Base-by-base conservation (phyloP, 2,888 invertebrate genomes). In the Nemotelus nigrinus region DNA sequence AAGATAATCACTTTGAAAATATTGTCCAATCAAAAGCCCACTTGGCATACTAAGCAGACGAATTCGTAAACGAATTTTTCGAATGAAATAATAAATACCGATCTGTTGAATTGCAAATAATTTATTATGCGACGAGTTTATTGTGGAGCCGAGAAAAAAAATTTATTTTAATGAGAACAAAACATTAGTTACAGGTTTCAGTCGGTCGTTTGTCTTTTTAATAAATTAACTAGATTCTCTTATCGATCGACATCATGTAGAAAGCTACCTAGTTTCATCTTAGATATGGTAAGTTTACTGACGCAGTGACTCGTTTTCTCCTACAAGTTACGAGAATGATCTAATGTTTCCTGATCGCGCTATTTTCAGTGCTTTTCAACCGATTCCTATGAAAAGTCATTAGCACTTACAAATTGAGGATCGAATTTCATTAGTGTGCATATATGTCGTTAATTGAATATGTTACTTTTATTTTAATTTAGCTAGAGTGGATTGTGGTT, bases 161-260 rank as follows among this genome's bases (percentile, higher is more conserved):
- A 45, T 50, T 25, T 25, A 25, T 68, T 68, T 48, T 68, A 68
- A 68, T 68, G 67, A 68, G 67, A 39, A 39, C 50, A 47, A 45
- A 44, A 60, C 60, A 25, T 60, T 60, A 60, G 60, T 60, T 60
- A 39, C 60, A 60, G 60, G 25, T 60, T 39, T 60, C 39, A 39
- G 60, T 2, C n/a, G n/a, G 8, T 5, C 6, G 58, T 58, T 60
- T 68, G 50, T 7, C 67, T 48, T 68, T 68, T 39, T 68, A 48
- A 68, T 48, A 68, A 68, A 68, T 68, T 3, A 50, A 48, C 50
- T 39, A 68, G 50, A 68, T 68, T 68, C 25, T 50, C 39, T 68
- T 68, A 48, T 47, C 50, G 39, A 48, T 47, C 47, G 48, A 48
- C 67, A 48, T 68, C 67, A 25, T 67, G 48, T 68, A 39, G 4